Base-by-base conservation (phyloP, 30 jellyfish, hydroid and myxozoan genomes). In the Cassiopea andromeda region DNA sequence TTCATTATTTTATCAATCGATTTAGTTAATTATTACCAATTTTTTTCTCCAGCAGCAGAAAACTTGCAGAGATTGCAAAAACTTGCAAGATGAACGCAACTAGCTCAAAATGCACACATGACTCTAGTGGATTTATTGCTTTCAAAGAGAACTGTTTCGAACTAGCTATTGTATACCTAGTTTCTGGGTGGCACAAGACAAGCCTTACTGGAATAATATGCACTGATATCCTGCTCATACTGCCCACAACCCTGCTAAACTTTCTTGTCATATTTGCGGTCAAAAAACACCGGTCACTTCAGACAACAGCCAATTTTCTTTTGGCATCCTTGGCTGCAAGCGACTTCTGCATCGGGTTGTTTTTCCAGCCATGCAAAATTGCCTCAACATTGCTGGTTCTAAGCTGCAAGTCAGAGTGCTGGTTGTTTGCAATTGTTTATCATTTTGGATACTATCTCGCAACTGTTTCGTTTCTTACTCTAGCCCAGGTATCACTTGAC, bases 161-260 rank as follows among this genome's bases (percentile, higher is more conserved):
- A 18, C 77, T 85, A 27, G 46, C 73, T 8, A 85, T 85, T 46
- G 82, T 85, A 1, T 85, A 85, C 60, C 61, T 85, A 27, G 57
- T 85, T 13, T 85, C 93, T 4, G 93, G 87, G 43, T 85, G 93
- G 93, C 81, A 85, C 47, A 7, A 43, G 44, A 46, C 27, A n/a
- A 85, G 93, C 80, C 77, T 85, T 19, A 85, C 74, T 15, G 87
- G 87, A 0, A 47, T 85, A 79, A 77, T 82, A 2, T 81, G 54
- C 10, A 12, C 78, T 48, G 91, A 82, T 57, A 46, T 44, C 44
- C 14, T 58, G 38, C 64, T 82, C 48, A 49, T 64, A 44, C 12
- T 58, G 1, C 83, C 83, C 5, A 54, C 91, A 16, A 10, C 19
- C 27, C 9, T 69, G 73, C 16, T 68, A 8, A 82, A 82, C 91